These are phyloP conservation scores for Passer domesticus DNA, from an alignment of 2,113 vertebrate species.

Conservation along the genomic window DNA sequence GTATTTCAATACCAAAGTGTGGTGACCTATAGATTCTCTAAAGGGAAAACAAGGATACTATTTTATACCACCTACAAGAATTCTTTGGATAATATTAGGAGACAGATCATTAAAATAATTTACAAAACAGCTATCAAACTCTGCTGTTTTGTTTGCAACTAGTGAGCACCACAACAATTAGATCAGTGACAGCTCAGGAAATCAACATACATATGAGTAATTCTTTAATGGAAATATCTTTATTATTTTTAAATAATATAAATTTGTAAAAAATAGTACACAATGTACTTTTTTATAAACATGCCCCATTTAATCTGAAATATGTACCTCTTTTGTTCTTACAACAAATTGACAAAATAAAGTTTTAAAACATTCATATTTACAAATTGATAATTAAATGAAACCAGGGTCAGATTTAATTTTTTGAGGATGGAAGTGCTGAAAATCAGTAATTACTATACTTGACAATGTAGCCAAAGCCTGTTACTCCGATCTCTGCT, in stretches of 20 bases:
- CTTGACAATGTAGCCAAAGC: neutral
- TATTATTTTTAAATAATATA: neutral
- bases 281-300: neutral
- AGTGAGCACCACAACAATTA: neutral
- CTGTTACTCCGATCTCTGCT: neutral
- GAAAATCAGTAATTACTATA: neutral
- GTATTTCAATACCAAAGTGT: neutral
- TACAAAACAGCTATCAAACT: neutral
- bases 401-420: neutral
- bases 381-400: neutral
- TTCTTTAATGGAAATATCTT: neutral
- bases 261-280: neutral
- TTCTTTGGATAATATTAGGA: neutral
- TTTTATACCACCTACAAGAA: neutral
- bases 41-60: neutral
- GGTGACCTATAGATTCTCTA: neutral
- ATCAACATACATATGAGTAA: neutral
- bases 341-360: neutral
- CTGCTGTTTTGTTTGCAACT: neutral
- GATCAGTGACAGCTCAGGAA: neutral
- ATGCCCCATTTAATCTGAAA: neutral
- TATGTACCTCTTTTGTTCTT: neutral
- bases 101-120: neutral
- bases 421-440: neutral
- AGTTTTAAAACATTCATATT: neutral